Evolutionary conservation across 1,140 invertebrate genomes (phyloP).

Genomic region (Limonius californicus): DNA sequence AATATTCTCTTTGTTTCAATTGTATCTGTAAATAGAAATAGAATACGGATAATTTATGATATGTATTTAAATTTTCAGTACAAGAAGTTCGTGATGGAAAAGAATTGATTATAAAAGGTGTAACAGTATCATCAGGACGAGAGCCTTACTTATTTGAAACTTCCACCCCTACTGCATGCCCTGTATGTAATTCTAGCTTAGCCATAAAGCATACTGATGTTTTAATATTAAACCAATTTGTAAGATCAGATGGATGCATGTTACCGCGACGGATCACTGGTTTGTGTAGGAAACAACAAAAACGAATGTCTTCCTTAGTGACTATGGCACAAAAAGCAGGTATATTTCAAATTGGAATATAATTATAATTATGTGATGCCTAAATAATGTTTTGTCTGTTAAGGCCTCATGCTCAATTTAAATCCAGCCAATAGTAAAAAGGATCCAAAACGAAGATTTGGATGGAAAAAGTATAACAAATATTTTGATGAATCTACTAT

Average conservation of each 20-base stretch:
- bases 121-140: slow-evolving; percentile 55
- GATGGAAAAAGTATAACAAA: slow-evolving; percentile 73
- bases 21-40: too few species aligned
- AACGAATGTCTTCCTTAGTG: slow-evolving; percentile 68
- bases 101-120: slow-evolving; percentile 59
- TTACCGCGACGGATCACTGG: slow-evolving; percentile 74
- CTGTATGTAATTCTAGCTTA: slow-evolving; percentile 63
- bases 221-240: slow-evolving; percentile 84
- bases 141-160: slow-evolving; percentile 55
- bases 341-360: too few species aligned
- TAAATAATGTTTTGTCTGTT: too few species aligned
- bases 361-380: too few species aligned
- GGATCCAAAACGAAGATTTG: slow-evolving; percentile 61
- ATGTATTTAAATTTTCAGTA: slow-evolving; percentile 51
- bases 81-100: slow-evolving; percentile 56
- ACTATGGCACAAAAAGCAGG: slow-evolving; percentile 88
- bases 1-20: too few species aligned
- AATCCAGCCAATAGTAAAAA: slow-evolving; percentile 60
- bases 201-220: slow-evolving; percentile 86
- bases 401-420: slow-evolving; percentile 73
- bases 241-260: slow-evolving; percentile 76
- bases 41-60: too few species aligned
- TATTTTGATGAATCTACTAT: slow-evolving; percentile 78
- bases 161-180: slow-evolving; percentile 51
- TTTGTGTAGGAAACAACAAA: slow-evolving; percentile 76